phyloP scores from a whole-genome alignment of 30 jellyfish, hydroid and myxozoan species.

The Sanderia malayensis region DNA sequence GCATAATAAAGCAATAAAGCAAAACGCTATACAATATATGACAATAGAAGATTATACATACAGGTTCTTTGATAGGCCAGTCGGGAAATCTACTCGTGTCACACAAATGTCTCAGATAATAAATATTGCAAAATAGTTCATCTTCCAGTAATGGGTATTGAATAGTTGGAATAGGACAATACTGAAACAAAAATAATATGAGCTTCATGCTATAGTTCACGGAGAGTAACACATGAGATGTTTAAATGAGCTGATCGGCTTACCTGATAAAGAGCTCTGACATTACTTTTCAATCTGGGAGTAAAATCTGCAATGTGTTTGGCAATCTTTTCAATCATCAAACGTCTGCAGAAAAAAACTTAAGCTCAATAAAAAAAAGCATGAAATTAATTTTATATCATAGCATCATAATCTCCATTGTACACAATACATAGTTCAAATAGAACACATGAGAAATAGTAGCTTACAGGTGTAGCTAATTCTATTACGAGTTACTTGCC shows the following conservation, averaged over 20 bases:
- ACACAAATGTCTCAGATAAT: slow-evolving; percentile 91
- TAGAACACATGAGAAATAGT: too few relatives aligned
- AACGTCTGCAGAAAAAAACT: slow-evolving; percentile 46
- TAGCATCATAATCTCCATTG: too few relatives aligned
- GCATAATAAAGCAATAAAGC: too few relatives aligned
- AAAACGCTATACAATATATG: too few relatives aligned
- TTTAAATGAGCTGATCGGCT: too few relatives aligned
- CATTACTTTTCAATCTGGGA: slow-evolving; percentile 83
- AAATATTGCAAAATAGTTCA: slow-evolving; percentile 89
- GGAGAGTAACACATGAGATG: too few relatives aligned
- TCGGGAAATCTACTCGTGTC: slow-evolving; percentile 88
- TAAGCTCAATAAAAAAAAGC: too few relatives aligned
- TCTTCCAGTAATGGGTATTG: slow-evolving; percentile 82
- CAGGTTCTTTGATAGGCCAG: slow-evolving; percentile 98
- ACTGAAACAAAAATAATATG: slow-evolving; percentile 50
- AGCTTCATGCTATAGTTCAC: neutral
- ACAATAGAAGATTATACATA: too few relatives aligned
- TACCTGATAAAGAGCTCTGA: slow-evolving; percentile 94
- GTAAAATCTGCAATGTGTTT: slow-evolving; percentile 89
- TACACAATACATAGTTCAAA: too few relatives aligned
- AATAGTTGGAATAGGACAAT: slow-evolving; percentile 93
- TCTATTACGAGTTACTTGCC: too few relatives aligned
- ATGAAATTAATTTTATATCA: too few relatives aligned
- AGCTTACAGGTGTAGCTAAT: too few relatives aligned
- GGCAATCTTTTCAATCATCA: slow-evolving; percentile 93